Evolutionary conservation across 2,888 invertebrate species (phyloP), one percentile per base, ranked within the genome.

Genomic region (Cheilosia vulpina): DNA sequence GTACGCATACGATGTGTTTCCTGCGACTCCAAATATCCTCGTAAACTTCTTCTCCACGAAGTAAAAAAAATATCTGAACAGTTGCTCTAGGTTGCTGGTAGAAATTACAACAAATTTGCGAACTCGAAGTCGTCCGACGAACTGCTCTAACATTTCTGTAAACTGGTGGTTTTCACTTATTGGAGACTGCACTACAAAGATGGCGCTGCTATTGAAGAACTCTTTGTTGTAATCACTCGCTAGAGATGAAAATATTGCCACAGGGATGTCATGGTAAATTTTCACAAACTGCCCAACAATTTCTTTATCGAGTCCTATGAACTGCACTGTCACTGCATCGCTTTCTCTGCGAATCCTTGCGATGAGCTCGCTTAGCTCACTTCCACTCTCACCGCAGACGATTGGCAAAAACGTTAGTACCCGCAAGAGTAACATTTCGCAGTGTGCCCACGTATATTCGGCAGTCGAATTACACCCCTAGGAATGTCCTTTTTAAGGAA

Each of bases 1-100:
- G 15, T 65, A 72, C 2, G 47, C 45, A 31, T 55, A 72, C 0
- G 63, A 24, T 1, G 0, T 31, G 13, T 41, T n/a, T 0, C 19
- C 19, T 15, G 13, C 77, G 19, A 53, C 2, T 19, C 71, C 82
- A 31, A 77, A 82, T 13, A 82, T 71, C 2, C 65, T 73, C 13
- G 72, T 68, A 1, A 83, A 83, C 38, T 47, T 62, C 0, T 38
- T 27, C 4, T 38, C 9, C 34, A 7, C 19, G 15, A 83, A 73
- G 11, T 24, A 68, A 0, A 17, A 5, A 38, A 77, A 65, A 3
- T 34, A 63, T 15, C 6, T 4, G 0, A 19, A 43, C 2, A 83
- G 63, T 0, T 11, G 17, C 0, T 41, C 24, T 0, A 19, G 2
- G 24, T 3, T 66, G 1, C 45, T 17, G 21, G 60, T 72, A 19